A percentile compares a stretch with the other conserved stretches of the same genome.
These are phyloP conservation scores for Oncorhynchus tshawytscha DNA, from an alignment of 2,113 vertebrate species.

Conservation along the genomic window DNA sequence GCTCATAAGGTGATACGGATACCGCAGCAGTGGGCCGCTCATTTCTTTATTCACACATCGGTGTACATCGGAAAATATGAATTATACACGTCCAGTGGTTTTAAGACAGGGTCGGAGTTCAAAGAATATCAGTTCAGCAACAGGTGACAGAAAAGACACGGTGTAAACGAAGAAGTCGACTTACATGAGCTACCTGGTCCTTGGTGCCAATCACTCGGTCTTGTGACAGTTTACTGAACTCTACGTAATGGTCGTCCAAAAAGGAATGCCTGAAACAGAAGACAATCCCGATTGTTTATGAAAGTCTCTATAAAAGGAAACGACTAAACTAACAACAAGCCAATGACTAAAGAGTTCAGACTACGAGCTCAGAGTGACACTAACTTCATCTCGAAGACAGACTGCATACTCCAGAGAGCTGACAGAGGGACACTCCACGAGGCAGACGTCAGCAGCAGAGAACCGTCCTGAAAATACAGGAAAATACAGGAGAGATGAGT, in stretches of 20 bases:
- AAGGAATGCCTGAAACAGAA: conserved; percentile 84
- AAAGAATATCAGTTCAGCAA: no score
- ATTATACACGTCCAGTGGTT: no score
- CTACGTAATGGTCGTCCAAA: conserved; percentile 92
- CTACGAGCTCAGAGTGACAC: conserved; percentile 9
- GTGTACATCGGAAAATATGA: no score
- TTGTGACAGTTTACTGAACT: conserved; percentile 97
- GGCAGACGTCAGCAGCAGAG: conserved; percentile 89
- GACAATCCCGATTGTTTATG: neutral
- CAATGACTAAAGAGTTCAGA: no score
- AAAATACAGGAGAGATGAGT: neutral
- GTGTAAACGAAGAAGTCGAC: conserved; percentile 46
- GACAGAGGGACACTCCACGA: conserved; percentile 93
- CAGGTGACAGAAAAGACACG: no score
- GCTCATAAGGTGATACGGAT: no score
- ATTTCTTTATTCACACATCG: no score
- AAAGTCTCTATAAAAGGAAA: neutral
- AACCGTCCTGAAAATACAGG: conserved; percentile 80
- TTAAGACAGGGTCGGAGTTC: no score
- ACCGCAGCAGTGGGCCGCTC: no score
- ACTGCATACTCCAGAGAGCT: conserved; percentile 93
- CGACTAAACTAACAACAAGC: no score
- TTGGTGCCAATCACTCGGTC: conserved; percentile 96
- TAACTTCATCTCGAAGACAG: conserved; percentile 93
- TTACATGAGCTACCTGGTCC: conserved; percentile 91